These are phyloP conservation scores for Drosophila kokeensis DNA, from an alignment of 2,888 invertebrate species.

Conservation along the genomic window DNA sequence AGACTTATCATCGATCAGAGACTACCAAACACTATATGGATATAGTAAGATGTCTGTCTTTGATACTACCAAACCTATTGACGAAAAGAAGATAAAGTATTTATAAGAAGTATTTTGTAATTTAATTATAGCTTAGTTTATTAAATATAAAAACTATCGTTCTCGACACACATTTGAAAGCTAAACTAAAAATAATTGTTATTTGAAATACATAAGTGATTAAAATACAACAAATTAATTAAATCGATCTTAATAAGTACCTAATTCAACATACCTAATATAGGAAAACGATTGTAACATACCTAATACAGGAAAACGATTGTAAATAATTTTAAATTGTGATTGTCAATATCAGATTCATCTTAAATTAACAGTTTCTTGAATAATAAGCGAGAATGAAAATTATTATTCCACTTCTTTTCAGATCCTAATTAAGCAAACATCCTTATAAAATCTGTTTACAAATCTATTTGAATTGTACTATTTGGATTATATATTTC, in stretches of 20 bases:
- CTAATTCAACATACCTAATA: not conserved
- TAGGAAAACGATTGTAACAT: not conserved
- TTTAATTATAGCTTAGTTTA: not conserved
- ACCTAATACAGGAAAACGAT: too few relatives aligned
- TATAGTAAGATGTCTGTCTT: not conserved
- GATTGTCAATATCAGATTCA: not conserved
- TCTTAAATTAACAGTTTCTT: not conserved
- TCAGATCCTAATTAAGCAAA: not conserved
- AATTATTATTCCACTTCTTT: not conserved
- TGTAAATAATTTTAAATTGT: not conserved
- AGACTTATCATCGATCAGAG: not conserved
- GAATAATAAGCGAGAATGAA: not conserved
- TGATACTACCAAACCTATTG: not conserved
- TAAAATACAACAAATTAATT: not conserved
- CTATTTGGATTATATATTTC: not conserved
- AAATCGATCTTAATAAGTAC: not conserved
- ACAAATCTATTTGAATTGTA: not conserved
- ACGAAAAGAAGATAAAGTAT: not conserved
- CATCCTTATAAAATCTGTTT: not conserved
- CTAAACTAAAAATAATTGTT: not conserved
- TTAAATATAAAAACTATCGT: not conserved
- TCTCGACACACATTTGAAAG: not conserved
- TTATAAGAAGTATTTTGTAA: not conserved
- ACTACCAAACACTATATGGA: not conserved
- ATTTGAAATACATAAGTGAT: not conserved